Evolutionary conservation across 2,797 vertebrate genomes (phyloP), one percentile per base, ranked within the genome.

Genomic region (Siniperca undulata): DNA sequence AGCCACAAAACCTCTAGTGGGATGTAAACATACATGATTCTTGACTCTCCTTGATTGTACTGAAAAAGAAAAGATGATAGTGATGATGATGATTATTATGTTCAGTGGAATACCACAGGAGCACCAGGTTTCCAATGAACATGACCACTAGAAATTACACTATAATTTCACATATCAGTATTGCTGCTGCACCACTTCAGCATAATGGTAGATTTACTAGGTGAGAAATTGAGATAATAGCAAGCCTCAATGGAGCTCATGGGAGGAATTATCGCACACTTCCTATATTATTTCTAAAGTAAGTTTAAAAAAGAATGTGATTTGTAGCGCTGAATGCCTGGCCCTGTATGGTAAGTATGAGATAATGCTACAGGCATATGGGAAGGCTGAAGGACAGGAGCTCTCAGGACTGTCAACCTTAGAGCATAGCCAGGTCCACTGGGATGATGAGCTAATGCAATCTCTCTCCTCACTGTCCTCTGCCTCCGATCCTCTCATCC

Each of bases 401-500:
- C 89, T 90, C 81, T 92, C 89, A 91, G 85, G 84, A 89, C 89
- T 91, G 90, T 92, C 88, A 93, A 88, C 90, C 91, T 89, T 79
- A 62, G 78, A 89, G 85, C 91, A 88, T 66, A 84, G 65, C 80
- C 72, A 61, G 87, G 86, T 82, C 92, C 90, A 62, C 77, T 83
- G 92, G 90, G 92, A 93, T 82, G 81, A 85, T 74, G 86, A 91
- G 88, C 88, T 82, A 91, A 93, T 86, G 85, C 91, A 92, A 92
- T 93, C 88, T 87, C 82, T 91, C 87, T 69, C 83, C 74, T 86
- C 24, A 11, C 72, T 84, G 86, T 94, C 91, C 90, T 91, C 82
- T 83, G 67, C 76, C 75, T 93, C 84, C 91, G 84, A 92, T 94
- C 87, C 88, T 71, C 89, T 86, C 76, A 83, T 87, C 81, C 84